These are phyloP conservation scores for Tachysurus vachellii DNA, from an alignment of 2,113 vertebrate genomes.

Conservation along the genomic window DNA sequence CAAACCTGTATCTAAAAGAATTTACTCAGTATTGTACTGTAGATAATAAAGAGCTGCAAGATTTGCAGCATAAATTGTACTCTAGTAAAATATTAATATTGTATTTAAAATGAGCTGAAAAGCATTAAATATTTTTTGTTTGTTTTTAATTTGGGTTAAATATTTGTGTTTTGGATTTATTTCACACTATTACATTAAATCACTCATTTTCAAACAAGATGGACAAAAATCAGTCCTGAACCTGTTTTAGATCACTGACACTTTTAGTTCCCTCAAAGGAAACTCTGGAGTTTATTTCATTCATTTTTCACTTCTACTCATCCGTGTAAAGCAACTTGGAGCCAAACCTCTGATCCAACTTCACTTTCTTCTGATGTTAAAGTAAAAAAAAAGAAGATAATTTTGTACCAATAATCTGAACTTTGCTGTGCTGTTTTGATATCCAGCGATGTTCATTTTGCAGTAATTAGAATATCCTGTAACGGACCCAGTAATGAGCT, in stretches of 20 bases:
- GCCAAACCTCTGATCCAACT: neutral
- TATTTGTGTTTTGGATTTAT: neutral
- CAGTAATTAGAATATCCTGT: neutral
- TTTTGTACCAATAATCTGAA: neutral
- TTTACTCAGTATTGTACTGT: constrained; percentile 23
- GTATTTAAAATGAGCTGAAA: constrained; percentile 5
- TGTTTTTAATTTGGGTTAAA: neutral
- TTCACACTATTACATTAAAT: constrained; percentile 32
- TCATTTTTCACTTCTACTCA: neutral
- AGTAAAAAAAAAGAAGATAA: neutral
- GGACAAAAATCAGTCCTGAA: neutral
- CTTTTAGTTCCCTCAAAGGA: neutral
- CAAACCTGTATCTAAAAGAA: neutral
- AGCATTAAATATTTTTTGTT: neutral
- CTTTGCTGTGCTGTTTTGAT: neutral
- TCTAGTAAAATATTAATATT: neutral
- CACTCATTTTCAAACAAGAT: neutral
- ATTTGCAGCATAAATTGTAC: neutral
- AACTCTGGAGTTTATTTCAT: neutral
- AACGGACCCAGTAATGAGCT: neutral
- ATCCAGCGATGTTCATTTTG: neutral
- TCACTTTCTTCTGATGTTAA: neutral
- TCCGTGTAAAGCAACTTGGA: neutral
- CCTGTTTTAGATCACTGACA: neutral
- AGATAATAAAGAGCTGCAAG: neutral